Conservation (phyloP, 2,113 vertebrate species). For the Rafetus swinhoei region DNA sequence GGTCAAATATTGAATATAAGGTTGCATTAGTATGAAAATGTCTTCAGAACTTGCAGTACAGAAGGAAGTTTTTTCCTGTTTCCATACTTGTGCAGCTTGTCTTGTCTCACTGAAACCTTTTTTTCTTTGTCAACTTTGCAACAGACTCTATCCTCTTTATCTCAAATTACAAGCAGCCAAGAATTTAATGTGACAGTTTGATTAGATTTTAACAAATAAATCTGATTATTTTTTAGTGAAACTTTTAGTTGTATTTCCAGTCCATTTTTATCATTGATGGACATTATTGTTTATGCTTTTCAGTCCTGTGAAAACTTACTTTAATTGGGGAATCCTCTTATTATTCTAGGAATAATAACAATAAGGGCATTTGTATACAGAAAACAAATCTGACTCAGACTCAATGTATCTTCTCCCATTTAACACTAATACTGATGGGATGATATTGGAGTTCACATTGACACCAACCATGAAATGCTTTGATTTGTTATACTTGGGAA, state of each 20-base stretch:
- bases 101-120: not conserved
- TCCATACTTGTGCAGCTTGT: not conserved
- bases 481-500: accelerated
- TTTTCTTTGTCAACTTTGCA: not conserved
- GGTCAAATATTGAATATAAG: not conserved
- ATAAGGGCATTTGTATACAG: not conserved
- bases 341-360: not conserved
- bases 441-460: not conserved
- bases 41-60: not conserved
- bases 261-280: not conserved
- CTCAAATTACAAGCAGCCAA: not conserved
- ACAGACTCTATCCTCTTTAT: not conserved
- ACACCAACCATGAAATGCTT: not conserved
- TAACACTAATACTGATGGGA: not conserved
- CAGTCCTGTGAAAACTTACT: not conserved
- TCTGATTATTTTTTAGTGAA: not conserved
- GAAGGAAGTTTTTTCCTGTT: not conserved
- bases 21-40: not conserved
- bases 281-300: not conserved
- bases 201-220: not conserved
- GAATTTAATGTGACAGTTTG: not conserved
- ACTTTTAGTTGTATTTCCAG: not conserved
- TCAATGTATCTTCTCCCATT: not conserved
- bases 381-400: not conserved
- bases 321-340: not conserved